phyloP scores from a whole-genome alignment of 1,140 invertebrate species.

The Theocolax elegans region DNA sequence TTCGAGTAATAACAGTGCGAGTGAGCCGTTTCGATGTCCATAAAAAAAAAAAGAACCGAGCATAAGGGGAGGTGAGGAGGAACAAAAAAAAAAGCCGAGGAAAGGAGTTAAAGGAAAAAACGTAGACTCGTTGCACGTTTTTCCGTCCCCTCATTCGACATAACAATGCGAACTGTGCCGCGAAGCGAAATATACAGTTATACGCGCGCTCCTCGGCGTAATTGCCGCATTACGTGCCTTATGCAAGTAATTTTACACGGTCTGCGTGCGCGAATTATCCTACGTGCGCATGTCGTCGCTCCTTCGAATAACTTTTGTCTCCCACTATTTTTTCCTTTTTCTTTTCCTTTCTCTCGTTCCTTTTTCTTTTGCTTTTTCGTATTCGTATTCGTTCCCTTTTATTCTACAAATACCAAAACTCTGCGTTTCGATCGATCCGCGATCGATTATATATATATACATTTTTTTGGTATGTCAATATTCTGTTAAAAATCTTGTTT shows the following conservation, averaged over 20 bases:
- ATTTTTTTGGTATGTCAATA: too few species aligned
- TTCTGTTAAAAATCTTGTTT: too few species aligned
- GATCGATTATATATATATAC: too few species aligned
- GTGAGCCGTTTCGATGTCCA: slow-evolving; percentile 9
- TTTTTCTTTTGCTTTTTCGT: not conserved
- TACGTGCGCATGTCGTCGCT: not conserved
- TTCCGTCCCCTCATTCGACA: not conserved
- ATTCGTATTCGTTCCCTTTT: not conserved
- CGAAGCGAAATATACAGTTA: slow-evolving; percentile 17
- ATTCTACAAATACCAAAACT: too few species aligned
- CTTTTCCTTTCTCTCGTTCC: not conserved
- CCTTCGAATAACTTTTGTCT: not conserved
- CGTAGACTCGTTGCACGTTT: slow-evolving; percentile 24
- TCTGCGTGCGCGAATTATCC: slow-evolving; percentile 13
- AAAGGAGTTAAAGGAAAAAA: too few species aligned
- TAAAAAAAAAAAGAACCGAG: not conserved
- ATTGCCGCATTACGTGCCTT: slow-evolving; percentile 31
- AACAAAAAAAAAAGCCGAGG: not conserved
- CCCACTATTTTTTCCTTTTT: not conserved
- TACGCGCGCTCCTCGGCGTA: not conserved
- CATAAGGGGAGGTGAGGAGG: not conserved
- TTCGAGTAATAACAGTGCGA: not conserved
- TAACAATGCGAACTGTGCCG: slow-evolving; percentile 9
- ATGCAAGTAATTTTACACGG: slow-evolving; percentile 25
- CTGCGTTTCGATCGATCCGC: too few species aligned